Base-by-base conservation (phyloP, 2,888 invertebrate genomes). In the Lingula anatina region DNA sequence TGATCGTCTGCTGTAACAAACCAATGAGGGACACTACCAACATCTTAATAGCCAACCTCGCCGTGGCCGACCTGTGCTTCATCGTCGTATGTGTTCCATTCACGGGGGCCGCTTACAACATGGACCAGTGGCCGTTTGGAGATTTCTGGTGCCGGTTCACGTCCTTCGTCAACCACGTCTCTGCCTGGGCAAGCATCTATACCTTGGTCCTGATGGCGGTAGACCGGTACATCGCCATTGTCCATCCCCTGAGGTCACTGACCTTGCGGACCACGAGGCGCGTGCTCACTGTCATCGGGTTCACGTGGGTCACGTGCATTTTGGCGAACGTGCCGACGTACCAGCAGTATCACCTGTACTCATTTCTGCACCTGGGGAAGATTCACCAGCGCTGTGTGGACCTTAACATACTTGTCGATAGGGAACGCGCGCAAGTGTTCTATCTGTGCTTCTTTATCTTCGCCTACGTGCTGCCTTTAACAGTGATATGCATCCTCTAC, bases 21-120 rank as follows among this genome's bases (percentile, higher is more conserved):
- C 86, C 88, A 67, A 92, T 93, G 91, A 82, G 90, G 65, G 90
- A 89, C 20, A 90, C 90, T 9, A 93, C 92, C 43, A 92, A 93
- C 75, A 82, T 91, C 37, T 82, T 93, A 25, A 92, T 92, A 64
- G 88, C 91, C 54, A 91, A 90, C 75, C 78, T 92, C 54, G 91
- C 91, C 5, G 82, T 90, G 24, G 90, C 92, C 43, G 92, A 92
- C 74, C 80, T 93, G 26, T 83, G 90, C 26, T 92, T 93, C 76
- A 89, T 93, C 39, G 84, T 90, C 49, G 89, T 92, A 78, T 93
- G 92, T 78, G 90, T 93, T 9, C 92, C 92, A 0, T 91, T 91
- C 76, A 92, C 92, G 1, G 91, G 90, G 1, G 86, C 89, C 25
- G 90, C 90, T 69, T 93, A 90, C 73, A 87, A 90, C 23, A 46